Conservation (phyloP, 2,113 vertebrate species). For the Pseudopodoces humilis region DNA sequence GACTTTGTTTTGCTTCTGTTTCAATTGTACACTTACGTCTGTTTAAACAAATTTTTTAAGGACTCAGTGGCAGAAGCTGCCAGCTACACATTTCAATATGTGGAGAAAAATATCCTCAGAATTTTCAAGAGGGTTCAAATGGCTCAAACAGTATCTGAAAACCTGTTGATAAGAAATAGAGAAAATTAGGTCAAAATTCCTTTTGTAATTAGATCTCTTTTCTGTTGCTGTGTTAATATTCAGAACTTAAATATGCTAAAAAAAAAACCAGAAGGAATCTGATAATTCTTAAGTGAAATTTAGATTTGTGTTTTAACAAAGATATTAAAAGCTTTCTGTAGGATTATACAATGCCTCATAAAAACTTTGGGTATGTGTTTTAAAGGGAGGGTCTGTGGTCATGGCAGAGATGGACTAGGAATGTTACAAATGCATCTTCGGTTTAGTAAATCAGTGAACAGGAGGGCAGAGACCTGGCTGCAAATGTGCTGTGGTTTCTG, state of each 20-base stretch:
- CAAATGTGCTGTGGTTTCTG: neutral
- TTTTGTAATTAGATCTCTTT: neutral
- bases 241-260: neutral
- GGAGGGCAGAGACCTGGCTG: neutral
- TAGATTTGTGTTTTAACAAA: neutral
- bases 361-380: neutral
- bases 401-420: neutral
- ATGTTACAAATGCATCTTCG: neutral
- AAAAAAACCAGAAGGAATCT: neutral
- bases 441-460: neutral
- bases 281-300: neutral
- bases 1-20: constrained; percentile 1
- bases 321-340: neutral
- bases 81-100: neutral
- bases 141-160: neutral
- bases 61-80: neutral
- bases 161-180: neutral
- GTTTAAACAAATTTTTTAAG: neutral
- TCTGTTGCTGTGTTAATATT: neutral
- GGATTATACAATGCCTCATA: neutral
- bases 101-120: neutral
- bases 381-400: neutral
- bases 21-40: neutral
- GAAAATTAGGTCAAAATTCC: neutral
- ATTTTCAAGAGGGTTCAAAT: neutral